Percentiles rank a stretch among this genome's conserved stretches.
Evolutionary conservation across 2,113 vertebrate species (phyloP).

Genomic region (Tetrax tetrax): DNA sequence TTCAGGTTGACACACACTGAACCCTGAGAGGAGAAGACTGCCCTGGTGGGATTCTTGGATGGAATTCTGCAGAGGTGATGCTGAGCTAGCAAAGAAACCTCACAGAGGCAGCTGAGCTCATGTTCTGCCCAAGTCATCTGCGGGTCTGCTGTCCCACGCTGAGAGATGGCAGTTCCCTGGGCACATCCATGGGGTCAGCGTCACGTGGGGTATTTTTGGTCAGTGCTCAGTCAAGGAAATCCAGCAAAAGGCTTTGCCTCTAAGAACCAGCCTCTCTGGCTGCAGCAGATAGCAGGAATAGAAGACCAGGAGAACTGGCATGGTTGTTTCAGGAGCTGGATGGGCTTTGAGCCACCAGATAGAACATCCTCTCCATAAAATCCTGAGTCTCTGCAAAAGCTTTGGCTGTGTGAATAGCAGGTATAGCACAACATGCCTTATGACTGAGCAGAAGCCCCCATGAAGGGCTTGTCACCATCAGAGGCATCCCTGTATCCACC

Average conservation of each 20-base stretch:
- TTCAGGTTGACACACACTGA: not conserved
- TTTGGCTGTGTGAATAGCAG: not conserved
- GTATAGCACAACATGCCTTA: fast-evolving
- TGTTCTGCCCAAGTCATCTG: not conserved
- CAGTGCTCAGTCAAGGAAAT: not conserved
- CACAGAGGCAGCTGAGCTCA: not conserved
- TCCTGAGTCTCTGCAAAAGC: not conserved
- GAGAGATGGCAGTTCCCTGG: not conserved
- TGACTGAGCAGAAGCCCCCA: not conserved
- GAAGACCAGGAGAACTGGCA: not conserved
- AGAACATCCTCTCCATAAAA: not conserved
- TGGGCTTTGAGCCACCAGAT: not conserved
- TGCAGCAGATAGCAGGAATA: not conserved
- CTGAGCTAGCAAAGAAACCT: not conserved
- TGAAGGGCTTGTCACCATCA: not conserved
- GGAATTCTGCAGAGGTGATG: not conserved
- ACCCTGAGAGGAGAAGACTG: not conserved
- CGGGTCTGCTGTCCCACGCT: not conserved
- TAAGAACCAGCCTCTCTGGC: not conserved
- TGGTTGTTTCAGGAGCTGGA: not conserved
- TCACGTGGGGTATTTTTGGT: not conserved
- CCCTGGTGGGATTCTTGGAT: not conserved
- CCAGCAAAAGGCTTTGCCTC: not conserved
- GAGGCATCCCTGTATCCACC: not conserved
- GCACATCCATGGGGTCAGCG: not conserved